These are phyloP conservation scores for Lanius ludovicianus DNA, from an alignment of 2,113 vertebrate genomes.

Conservation along the genomic window DNA sequence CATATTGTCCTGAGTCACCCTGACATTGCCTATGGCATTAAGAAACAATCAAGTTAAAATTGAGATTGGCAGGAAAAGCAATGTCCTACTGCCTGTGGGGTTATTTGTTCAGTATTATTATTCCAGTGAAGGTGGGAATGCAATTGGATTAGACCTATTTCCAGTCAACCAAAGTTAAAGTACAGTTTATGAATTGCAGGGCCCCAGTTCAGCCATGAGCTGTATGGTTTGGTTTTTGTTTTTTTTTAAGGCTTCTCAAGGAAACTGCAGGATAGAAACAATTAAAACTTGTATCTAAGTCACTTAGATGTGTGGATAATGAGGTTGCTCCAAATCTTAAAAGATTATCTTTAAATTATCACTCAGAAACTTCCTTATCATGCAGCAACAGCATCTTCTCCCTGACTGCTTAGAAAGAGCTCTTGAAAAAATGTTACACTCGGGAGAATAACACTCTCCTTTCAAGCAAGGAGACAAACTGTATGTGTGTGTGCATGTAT, in stretches of 20 bases:
- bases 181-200: neutral
- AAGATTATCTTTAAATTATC: constrained; percentile 31
- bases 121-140: neutral
- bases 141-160: constrained; percentile 27
- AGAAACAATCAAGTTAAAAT: constrained; percentile 48
- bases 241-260: neutral
- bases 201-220: neutral
- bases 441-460: neutral
- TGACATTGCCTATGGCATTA: neutral
- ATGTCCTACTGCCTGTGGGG: neutral
- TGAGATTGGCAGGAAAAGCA: constrained; percentile 39
- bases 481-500: accelerated
- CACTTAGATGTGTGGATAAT: neutral
- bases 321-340: neutral
- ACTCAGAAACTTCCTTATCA: neutral
- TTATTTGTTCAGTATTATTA: constrained; percentile 39
- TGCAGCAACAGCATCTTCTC: neutral
- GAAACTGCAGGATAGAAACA: neutral
- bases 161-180: neutral
- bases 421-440: neutral
- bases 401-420: neutral
- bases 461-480: neutral
- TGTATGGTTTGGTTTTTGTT: neutral
- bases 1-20: neutral
- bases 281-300: constrained; percentile 9